Evolutionary conservation across 2,797 vertebrate species (phyloP).

Genomic region (Anguilla marmorata): DNA sequence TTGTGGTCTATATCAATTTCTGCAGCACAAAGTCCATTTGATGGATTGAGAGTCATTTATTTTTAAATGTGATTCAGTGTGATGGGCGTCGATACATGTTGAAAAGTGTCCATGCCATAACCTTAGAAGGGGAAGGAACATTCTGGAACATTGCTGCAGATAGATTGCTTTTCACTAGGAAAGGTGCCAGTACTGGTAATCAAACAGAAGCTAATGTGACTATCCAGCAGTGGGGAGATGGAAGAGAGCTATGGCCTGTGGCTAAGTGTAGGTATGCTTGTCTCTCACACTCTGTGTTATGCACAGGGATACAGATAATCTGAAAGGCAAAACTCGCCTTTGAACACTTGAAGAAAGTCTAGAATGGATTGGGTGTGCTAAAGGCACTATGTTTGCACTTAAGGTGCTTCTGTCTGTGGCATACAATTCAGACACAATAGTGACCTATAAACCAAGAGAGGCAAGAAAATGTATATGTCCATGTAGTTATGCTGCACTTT

Average conservation of each 20-base stretch:
- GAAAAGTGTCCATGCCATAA: background rate
- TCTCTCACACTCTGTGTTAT: background rate
- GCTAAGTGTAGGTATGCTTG: background rate
- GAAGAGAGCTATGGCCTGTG: background rate
- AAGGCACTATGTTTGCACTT: background rate
- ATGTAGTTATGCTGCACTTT: background rate
- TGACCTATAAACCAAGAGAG: background rate
- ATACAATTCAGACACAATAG: background rate
- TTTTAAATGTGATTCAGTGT: background rate
- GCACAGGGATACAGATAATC: background rate
- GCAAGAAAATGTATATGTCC: background rate
- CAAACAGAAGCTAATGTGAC: background rate
- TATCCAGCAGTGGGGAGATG: background rate
- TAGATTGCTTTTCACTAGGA: background rate
- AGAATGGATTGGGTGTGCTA: background rate
- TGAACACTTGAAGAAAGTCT: background rate
- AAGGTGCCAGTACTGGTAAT: constrained; percentile 3
- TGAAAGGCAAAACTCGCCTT: background rate
- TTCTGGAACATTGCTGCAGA: background rate
- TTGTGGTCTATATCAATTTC: background rate
- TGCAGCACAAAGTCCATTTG: background rate
- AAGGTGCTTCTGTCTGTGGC: background rate
- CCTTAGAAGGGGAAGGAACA: background rate
- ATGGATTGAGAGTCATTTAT: background rate
- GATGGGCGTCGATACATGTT: background rate